Percentiles rank a stretch among this genome's conserved stretches.
phyloP scores from a whole-genome alignment of 2,888 invertebrate species.

The Calliopum simillimum region DNA sequence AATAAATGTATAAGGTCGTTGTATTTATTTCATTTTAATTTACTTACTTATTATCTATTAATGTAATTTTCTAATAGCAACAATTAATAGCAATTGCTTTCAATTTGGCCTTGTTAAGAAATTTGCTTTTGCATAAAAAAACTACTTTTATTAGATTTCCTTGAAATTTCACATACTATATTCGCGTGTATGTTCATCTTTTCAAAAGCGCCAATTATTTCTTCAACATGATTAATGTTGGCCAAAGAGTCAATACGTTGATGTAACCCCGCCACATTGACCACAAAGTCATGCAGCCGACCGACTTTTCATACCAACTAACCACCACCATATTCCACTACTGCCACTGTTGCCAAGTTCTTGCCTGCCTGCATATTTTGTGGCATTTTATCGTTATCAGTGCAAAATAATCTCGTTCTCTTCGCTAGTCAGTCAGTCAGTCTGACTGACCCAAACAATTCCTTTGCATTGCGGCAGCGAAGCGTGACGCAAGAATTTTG shows the following conservation, averaged over 20 bases:
- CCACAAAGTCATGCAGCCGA: conserved; percentile 40
- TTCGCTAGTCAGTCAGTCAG: conserved; percentile 27
- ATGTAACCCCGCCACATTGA: conserved; percentile 47
- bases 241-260: conserved; percentile 36
- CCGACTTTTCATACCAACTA: conserved; percentile 23
- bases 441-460: neutral
- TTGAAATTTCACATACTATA: too few relatives aligned
- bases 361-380: conserved; percentile 16
- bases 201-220: conserved; percentile 24
- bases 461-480: conserved; percentile 51
- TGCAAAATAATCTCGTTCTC: conserved; percentile 61
- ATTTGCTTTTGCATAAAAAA: too few relatives aligned
- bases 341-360: neutral
- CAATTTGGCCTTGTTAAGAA: too few relatives aligned
- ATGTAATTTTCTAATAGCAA: too few relatives aligned
- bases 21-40: too few relatives aligned
- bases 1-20: too few relatives aligned
- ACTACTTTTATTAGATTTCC: too few relatives aligned
- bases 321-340: conserved; percentile 13
- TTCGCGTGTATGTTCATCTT: too few relatives aligned
- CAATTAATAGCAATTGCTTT: too few relatives aligned
- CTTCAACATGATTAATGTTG: conserved; percentile 44
- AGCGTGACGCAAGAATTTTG: conserved; percentile 53
- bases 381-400: conserved; percentile 61
- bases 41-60: too few relatives aligned